phyloP scores from a whole-genome alignment of 2,113 vertebrate species.

The Aepyceros melampus region DNA sequence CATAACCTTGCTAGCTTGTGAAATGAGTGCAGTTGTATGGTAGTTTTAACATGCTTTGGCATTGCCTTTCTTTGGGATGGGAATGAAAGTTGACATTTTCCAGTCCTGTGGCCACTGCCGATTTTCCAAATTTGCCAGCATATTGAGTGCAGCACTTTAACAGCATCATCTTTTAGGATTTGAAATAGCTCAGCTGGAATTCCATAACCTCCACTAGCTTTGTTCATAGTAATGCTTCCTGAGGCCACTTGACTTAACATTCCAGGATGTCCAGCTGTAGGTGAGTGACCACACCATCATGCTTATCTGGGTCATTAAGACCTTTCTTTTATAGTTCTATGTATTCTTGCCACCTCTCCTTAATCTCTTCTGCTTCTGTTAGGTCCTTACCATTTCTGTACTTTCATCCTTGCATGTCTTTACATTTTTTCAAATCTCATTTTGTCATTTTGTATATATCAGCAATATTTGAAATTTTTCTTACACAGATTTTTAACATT shows the following conservation, averaged over 20 bases:
- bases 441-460: neutral
- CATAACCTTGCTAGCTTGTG: neutral
- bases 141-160: neutral
- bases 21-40: neutral
- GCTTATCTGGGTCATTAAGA: neutral
- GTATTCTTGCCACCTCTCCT: neutral
- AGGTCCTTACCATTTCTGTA: neutral
- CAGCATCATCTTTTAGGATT: neutral
- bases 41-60: neutral
- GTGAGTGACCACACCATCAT: neutral
- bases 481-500: neutral
- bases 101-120: neutral
- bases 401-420: neutral
- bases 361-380: neutral
- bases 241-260: neutral
- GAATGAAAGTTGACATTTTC: neutral
- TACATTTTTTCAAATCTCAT: neutral
- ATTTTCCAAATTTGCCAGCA: neutral
- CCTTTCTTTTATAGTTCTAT: neutral
- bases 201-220: neutral
- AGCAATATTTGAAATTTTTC: neutral
- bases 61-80: neutral
- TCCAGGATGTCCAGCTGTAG: neutral
- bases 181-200: neutral
- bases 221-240: neutral